Conservation (phyloP, 2,797 vertebrate species). For the Luscinia megarhynchos region DNA sequence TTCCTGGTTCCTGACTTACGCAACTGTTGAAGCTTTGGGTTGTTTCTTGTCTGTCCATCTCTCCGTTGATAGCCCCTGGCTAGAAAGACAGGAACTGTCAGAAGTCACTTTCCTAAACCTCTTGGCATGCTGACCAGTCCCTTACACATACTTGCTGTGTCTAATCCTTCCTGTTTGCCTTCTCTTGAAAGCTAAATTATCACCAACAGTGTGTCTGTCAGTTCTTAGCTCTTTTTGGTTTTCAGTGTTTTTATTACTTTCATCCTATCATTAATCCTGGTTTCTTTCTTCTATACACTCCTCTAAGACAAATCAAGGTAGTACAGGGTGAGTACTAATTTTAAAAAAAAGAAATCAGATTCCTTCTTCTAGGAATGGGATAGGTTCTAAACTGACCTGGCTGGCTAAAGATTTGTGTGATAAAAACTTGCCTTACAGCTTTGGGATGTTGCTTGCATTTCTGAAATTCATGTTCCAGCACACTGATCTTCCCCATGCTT, state of each 20-base stretch:
- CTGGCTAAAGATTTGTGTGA: neutral
- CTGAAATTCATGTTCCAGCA: neutral
- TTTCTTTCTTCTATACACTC: accelerated
- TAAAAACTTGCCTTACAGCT: neutral
- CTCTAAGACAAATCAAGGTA: neutral
- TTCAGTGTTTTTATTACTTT: neutral
- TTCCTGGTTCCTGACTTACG: neutral
- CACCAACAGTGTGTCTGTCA: neutral
- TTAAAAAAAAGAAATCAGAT: neutral
- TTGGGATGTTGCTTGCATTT: neutral
- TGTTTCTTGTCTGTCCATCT: neutral
- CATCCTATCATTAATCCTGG: neutral
- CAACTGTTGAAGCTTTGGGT: neutral
- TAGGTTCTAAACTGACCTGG: neutral
- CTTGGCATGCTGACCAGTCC: neutral
- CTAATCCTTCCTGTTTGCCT: neutral
- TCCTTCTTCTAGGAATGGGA: neutral
- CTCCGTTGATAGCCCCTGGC: neutral
- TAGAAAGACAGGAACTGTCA: neutral
- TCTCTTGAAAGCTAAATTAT: neutral
- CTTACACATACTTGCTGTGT: neutral
- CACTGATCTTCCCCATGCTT: neutral
- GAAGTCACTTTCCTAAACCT: neutral
- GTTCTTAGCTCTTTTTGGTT: neutral
- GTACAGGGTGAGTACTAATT: neutral